Evolutionary conservation across 2,888 invertebrate genomes (phyloP), one percentile per base, ranked within the genome.

Genomic region (Xestia ashworthii): DNA sequence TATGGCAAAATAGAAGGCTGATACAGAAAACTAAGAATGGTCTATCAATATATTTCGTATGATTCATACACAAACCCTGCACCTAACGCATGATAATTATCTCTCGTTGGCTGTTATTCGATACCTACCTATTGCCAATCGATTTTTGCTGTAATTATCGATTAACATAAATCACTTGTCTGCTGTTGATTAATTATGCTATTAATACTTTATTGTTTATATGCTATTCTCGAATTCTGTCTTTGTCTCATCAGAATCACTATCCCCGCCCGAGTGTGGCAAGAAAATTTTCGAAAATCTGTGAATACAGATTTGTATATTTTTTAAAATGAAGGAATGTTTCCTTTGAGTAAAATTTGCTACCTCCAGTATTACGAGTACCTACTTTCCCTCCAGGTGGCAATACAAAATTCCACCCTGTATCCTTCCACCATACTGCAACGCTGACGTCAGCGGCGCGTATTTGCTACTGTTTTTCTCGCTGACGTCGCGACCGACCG

Each of bases 41-140:
- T 16, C 12, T 55, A 53, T 55, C 70, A 70, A 44, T 25, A 70
- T 74, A 55, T 55, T 46, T 14, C n/a, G 19, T 14, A 19, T 71
- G 71, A 74, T 1, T 71, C 71, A 74, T 46, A n/a, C 71, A 38
- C 38, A 46, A 46, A 19, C 71, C 71, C n/a, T 58, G 38, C 14
- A 32, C 32, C 32, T 32, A 6, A 19, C 38, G 32, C 32, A n/a
- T 58, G 55, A n/a, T 58, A 71, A 74, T 46, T 71, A 71, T 9
- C 46, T 38, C 2, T 58, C 46, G 71, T 71, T 58, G 19, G 19
- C 46, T 44, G 32, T 19, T 55, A 71, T 58, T 58, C 16, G 32
- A 74, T 58, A 55, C 55, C 11, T 70, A 53, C 53, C 12, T 46
- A 55, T 22, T 69, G 44, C 71, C 44, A 74, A 71, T 71, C n/a